Conservation (phyloP, 2,113 vertebrate species). For the Platycercus adscitus region DNA sequence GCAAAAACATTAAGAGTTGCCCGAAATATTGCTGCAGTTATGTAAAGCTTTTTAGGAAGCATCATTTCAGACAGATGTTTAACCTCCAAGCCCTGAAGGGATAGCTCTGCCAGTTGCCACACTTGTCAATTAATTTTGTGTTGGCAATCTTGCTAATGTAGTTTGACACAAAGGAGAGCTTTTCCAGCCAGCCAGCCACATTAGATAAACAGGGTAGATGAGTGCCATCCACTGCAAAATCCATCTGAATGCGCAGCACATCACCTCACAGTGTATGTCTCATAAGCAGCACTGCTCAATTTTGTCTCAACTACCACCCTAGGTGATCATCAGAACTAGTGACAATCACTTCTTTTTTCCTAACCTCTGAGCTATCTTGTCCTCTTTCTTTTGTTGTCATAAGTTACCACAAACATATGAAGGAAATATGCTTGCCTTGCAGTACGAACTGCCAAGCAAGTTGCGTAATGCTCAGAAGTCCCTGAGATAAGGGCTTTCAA, state of each 20-base stretch:
- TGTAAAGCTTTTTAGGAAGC: slow-evolving; percentile 70
- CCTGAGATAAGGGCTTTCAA: not conserved
- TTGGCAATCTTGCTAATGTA: slow-evolving; percentile 53
- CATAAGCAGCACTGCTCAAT: not conserved
- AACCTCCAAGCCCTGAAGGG: slow-evolving; percentile 59
- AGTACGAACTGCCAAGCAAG: not conserved
- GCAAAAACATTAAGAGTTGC: slow-evolving; percentile 33
- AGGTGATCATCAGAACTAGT: not conserved
- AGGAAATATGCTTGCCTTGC: not conserved
- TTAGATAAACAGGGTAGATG: slow-evolving; percentile 57
- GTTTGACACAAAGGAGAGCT: slow-evolving; percentile 48
- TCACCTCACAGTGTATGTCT: not conserved
- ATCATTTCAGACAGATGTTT: slow-evolving; percentile 70
- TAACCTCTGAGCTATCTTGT: not conserved
- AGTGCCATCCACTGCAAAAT: not conserved
- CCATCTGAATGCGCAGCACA: not conserved
- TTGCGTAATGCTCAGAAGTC: not conserved
- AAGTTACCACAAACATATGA: not conserved
- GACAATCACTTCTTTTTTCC: not conserved
- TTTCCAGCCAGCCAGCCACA: slow-evolving; percentile 2
- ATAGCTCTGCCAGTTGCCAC: slow-evolving; percentile 23
- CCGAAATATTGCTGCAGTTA: slow-evolving; percentile 34
- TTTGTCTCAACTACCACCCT: not conserved
- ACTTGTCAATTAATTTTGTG: slow-evolving; percentile 74
- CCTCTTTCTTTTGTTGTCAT: not conserved